Conservation (phyloP, 1,140 invertebrate genomes). For the Hycleus phaleratus region DNA sequence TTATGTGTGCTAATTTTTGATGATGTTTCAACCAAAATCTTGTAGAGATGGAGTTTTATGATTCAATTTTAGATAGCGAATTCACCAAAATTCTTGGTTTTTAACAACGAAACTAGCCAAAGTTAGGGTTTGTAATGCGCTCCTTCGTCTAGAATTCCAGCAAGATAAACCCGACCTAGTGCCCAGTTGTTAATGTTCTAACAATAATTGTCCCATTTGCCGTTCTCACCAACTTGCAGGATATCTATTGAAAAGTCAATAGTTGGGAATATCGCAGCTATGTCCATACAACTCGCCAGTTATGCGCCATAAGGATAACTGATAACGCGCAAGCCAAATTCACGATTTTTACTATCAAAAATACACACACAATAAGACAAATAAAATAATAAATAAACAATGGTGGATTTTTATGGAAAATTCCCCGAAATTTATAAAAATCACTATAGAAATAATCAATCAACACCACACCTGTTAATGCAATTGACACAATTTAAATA, state of each 20-base stretch:
- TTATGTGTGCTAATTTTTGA: too few relatives aligned
- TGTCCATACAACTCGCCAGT: conserved; percentile 18
- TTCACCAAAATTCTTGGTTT: neutral
- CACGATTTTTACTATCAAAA: conserved; percentile 1
- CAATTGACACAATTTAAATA: conserved; percentile 7
- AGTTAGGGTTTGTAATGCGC: conserved; percentile 24
- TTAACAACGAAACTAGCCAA: neutral
- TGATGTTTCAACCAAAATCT: too few relatives aligned
- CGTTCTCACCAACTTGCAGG: conserved; percentile 25
- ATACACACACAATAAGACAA: too few relatives aligned
- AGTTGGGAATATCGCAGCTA: conserved; percentile 22
- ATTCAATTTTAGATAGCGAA: too few relatives aligned
- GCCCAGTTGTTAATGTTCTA: neutral
- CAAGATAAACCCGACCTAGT: conserved; percentile 11
- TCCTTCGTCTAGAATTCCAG: conserved; percentile 27
- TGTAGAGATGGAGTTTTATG: too few relatives aligned
- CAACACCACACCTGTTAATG: conserved; percentile 1
- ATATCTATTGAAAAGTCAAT: conserved; percentile 22
- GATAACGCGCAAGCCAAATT: conserved; percentile 27
- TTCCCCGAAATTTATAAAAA: too few relatives aligned
- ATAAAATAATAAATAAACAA: too few relatives aligned
- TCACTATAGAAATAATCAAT: too few relatives aligned
- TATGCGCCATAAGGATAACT: conserved; percentile 30
- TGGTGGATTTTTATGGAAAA: too few relatives aligned
- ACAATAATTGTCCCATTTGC: conserved; percentile 1